A percentile compares a stretch with the other conserved stretches of the same genome.
phyloP scores from a whole-genome alignment of 2,888 invertebrate species.

The Diaprepes abbreviatus region DNA sequence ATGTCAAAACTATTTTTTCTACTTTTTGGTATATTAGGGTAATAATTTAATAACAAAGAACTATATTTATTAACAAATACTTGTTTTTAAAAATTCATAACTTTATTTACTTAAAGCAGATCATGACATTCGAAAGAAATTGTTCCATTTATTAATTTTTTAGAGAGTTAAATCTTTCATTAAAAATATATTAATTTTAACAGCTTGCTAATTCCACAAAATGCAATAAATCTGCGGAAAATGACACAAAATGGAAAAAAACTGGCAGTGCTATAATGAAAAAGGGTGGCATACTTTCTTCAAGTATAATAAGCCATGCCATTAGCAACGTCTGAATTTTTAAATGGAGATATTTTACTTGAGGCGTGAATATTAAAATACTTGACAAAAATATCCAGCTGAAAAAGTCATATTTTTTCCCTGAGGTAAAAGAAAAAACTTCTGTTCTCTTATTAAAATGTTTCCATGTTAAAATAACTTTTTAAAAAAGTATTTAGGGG shows the following conservation, averaged over 20 bases:
- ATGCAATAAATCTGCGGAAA: constrained; percentile 18
- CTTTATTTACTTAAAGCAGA: too few species aligned
- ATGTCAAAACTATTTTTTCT: too few species aligned
- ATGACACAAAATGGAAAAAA: constrained; percentile 29
- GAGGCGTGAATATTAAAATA: constrained; percentile 38
- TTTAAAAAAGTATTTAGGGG: too few species aligned
- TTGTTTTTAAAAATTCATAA: too few species aligned
- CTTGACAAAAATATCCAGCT: not conserved
- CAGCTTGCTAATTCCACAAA: constrained; percentile 15
- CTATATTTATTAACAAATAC: too few species aligned
- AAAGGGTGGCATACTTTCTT: constrained; percentile 21
- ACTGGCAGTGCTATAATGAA: constrained; percentile 27
- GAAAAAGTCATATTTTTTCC: not conserved
- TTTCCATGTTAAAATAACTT: not conserved
- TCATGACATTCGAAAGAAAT: too few species aligned
- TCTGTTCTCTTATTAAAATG: not conserved
- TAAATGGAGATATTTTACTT: constrained; percentile 31
- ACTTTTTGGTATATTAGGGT: too few species aligned
- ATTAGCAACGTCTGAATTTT: constrained; percentile 45
- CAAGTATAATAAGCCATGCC: constrained; percentile 40
- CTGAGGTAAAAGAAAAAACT: not conserved
- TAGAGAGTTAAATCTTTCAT: not conserved
- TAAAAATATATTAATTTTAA: constrained; percentile 21
- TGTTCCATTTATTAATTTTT: not conserved
- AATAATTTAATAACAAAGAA: too few species aligned